A percentile compares a stretch with the other conserved stretches of the same genome.
phyloP scores from a whole-genome alignment of 2,888 invertebrate genomes.

The Chrysolina haemoptera region DNA sequence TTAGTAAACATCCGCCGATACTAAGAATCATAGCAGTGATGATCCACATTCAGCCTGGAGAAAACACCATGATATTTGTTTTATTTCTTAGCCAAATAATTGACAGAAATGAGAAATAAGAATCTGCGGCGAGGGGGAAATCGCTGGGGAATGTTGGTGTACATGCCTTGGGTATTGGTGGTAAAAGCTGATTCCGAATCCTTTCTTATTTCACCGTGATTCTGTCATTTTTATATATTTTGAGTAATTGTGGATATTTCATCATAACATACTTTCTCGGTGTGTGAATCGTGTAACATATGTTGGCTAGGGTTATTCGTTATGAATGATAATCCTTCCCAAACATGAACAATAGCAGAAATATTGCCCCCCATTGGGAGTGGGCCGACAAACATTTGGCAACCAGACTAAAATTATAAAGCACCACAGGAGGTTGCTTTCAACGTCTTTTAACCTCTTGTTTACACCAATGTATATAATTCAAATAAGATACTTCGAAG shows the following conservation, averaged over 20 bases:
- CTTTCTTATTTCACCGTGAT: background rate
- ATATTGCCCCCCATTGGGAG: constrained; percentile 43
- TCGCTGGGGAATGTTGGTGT: too few species aligned
- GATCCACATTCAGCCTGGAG: too few species aligned
- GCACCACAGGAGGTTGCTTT: constrained; percentile 49
- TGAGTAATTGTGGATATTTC: background rate
- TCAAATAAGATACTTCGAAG: constrained; percentile 49
- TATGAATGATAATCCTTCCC: background rate
- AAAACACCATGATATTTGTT: too few species aligned
- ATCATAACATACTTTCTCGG: background rate
- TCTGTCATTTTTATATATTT: background rate
- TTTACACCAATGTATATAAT: constrained; percentile 46
- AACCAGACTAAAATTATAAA: constrained; percentile 48
- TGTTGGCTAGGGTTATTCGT: background rate
- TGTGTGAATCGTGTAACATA: background rate
- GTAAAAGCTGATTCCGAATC: too few species aligned
- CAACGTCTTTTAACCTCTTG: constrained; percentile 48
- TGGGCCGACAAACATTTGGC: constrained; percentile 53
- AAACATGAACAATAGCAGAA: constrained; percentile 31
- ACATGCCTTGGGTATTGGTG: too few species aligned
- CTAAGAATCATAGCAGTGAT: too few species aligned
- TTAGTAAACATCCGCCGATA: too few species aligned
- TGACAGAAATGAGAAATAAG: too few species aligned
- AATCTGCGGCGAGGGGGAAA: too few species aligned
- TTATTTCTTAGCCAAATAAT: too few species aligned